Base-by-base conservation (phyloP, 2,797 vertebrate genomes). In the Hydrocynus forskahlii region DNA sequence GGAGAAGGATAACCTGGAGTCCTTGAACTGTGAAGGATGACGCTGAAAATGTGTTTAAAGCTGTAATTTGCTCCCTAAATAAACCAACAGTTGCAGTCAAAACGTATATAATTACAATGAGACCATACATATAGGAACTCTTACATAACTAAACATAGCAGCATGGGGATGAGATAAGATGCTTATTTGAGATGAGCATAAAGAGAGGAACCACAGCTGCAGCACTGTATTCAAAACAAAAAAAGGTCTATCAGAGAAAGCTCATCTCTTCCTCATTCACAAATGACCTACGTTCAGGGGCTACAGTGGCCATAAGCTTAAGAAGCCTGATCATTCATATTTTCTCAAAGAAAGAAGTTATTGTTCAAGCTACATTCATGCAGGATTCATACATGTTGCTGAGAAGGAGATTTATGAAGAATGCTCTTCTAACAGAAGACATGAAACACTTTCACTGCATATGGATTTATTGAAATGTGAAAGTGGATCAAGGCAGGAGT, bases 1-100 rank as follows among this genome's bases (percentile, higher is more conserved):
- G 83, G 76, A 78, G 76, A 81, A 82, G 62, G 80, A 86, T 83
- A 88, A 81, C 83, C 83, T 80, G 68, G 74, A 79, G 86, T 81
- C 84, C 84, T 85, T 87, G 86, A 84, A 87, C 82, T 81, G 76
- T 80, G 79, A 81, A 80, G 60, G 63, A 75, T 72, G 76, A 82
- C 67, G 75, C 54, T 80, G 63, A 57, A 76, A 78, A 84, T 70
- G 77, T 78, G 81, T 80, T 78, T 84, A 59, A 76, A 78, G 75
- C 82, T 84, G 75, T 82, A 79, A 84, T 84, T 86, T 86, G 71
- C 75, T 80, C 64, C 81, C 68, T 78, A 82, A 78, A 82, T 82
- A 82, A 29, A 78, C 81, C 59, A 4, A 19, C 43, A 62, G 80
- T 70, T 35, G 45, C 12, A 59, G 83, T 81, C 79, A 52, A 82